phyloP scores from a whole-genome alignment of 2,113 vertebrate species.

The Mustelus asterias region DNA sequence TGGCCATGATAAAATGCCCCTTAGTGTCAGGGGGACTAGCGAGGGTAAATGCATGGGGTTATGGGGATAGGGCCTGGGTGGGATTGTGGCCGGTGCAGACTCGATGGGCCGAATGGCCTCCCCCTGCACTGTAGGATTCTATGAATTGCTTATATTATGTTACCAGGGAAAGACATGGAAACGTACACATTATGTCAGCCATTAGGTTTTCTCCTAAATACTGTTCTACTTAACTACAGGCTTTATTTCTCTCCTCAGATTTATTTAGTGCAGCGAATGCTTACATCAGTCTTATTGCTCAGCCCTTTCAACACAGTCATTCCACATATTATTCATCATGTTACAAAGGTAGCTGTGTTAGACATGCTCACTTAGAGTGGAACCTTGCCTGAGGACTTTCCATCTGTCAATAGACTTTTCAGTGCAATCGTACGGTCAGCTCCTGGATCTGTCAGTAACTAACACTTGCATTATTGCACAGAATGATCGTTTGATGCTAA shows the following conservation, averaged over 20 bases:
- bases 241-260: neutral
- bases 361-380: neutral
- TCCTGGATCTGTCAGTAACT: neutral
- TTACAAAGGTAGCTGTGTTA: neutral
- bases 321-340: slow-evolving; percentile 3
- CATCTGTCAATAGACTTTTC: neutral
- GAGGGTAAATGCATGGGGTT: too few relatives aligned
- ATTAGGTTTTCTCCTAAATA: neutral
- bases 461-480: neutral
- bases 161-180: neutral
- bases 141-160: neutral
- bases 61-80: too few relatives aligned
- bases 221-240: neutral
- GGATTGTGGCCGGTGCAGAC: too few relatives aligned
- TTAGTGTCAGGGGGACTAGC: too few relatives aligned
- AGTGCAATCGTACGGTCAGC: neutral
- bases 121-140: too few relatives aligned
- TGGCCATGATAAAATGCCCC: too few relatives aligned
- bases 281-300: slow-evolving; percentile 22
- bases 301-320: neutral
- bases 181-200: neutral
- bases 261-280: neutral
- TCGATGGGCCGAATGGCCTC: too few relatives aligned
- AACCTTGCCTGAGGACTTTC: slow-evolving; percentile 14
- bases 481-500: neutral